phyloP scores from a whole-genome alignment of 2,888 invertebrate genomes.

The Clunio marinus region DNA sequence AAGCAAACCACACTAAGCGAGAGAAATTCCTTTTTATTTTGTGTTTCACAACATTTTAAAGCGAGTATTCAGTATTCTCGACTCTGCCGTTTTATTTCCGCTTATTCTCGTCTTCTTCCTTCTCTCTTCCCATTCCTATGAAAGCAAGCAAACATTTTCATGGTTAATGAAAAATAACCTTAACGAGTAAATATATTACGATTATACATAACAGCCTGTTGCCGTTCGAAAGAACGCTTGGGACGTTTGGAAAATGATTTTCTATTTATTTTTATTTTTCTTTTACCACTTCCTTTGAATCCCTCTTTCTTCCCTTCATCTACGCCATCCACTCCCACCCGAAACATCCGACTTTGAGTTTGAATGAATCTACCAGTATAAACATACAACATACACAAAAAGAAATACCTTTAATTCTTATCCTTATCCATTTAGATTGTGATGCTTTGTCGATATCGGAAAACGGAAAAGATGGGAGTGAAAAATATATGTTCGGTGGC shows the following conservation, averaged over 20 bases:
- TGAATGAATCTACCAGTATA: too few species aligned
- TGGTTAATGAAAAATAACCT: constrained; percentile 38
- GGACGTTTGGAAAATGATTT: not conserved
- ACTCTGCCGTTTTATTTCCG: not conserved
- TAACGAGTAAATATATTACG: constrained; percentile 38
- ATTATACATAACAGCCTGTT: constrained; percentile 33
- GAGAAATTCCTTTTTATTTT: too few species aligned
- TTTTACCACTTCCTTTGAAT: not conserved
- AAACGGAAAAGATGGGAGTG: not conserved
- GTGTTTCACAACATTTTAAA: not conserved
- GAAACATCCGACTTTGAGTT: not conserved
- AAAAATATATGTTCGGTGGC: constrained; percentile 2
- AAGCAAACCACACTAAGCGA: not conserved
- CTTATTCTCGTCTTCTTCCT: constrained; percentile 10
- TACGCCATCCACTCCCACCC: not conserved
- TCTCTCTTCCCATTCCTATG: not conserved
- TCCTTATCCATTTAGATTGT: constrained; percentile 24
- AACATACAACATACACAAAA: constrained; percentile 2
- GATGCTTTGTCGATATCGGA: not conserved
- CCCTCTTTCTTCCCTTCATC: constrained; percentile 5
- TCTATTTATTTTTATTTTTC: constrained; percentile 10
- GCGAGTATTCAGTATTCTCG: too few species aligned
- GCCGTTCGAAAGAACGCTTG: constrained; percentile 5
- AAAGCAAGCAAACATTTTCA: not conserved
- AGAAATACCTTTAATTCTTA: constrained; percentile 19